Conservation (phyloP, 2,113 vertebrate species). For the Vimba vimba region DNA sequence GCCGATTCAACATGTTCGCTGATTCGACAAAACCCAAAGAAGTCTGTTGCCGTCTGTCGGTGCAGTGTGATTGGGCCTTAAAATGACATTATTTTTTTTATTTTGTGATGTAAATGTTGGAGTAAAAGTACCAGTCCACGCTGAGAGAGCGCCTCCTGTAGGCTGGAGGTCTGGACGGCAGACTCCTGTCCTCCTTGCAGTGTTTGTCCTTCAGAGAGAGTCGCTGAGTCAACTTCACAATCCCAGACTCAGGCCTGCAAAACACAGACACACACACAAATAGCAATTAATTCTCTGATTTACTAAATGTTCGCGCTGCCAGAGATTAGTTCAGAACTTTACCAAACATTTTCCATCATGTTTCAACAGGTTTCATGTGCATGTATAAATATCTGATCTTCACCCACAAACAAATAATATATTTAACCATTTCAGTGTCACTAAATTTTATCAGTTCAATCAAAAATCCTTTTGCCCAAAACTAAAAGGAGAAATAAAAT, state of each 20-base stretch:
- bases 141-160: conserved; percentile 88
- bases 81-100: neutral
- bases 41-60: too few relatives aligned
- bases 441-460: neutral
- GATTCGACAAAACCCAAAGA: too few relatives aligned
- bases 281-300: neutral
- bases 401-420: neutral
- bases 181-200: conserved; percentile 80
- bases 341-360: neutral
- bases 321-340: neutral
- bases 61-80: too few relatives aligned
- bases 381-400: neutral
- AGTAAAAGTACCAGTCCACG: conserved; percentile 81
- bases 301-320: neutral
- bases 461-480: neutral
- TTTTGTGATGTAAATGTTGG: neutral
- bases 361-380: neutral
- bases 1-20: too few relatives aligned
- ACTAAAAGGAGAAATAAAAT: neutral
- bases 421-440: neutral
- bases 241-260: conserved; percentile 81
- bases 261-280: conserved; percentile 34
- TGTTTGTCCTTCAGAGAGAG: conserved; percentile 87
- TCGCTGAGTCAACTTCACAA: conserved; percentile 86
- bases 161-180: conserved; percentile 70